Evolutionary conservation across 2,113 vertebrate genomes (phyloP).

Genomic region (Gnathonemus echidnorhynchus): DNA sequence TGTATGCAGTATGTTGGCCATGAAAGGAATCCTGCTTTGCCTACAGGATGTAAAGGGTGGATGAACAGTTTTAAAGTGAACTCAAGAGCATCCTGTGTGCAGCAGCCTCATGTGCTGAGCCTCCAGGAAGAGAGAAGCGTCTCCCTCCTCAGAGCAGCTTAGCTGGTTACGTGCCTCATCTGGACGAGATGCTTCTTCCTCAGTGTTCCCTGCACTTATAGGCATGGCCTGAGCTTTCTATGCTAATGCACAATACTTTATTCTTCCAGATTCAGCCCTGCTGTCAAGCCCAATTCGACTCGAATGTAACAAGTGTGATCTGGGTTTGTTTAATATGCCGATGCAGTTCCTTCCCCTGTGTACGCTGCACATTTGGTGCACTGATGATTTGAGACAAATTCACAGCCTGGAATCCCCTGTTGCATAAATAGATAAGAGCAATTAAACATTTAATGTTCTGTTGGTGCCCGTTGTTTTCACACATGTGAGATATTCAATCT

Average conservation of each 20-base stretch:
- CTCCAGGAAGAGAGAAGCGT: not conserved
- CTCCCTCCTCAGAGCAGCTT: not conserved
- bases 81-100: not conserved
- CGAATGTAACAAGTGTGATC: slow-evolving; percentile 25
- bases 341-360: not conserved
- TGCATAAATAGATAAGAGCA: not conserved
- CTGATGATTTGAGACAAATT: not conserved
- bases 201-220: not conserved
- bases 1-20: not conserved
- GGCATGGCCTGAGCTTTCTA: slow-evolving; percentile 24
- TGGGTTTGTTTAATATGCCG: slow-evolving; percentile 18
- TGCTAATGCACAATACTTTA: slow-evolving; percentile 32
- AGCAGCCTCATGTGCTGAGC: not conserved
- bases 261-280: slow-evolving; percentile 24
- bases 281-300: slow-evolving; percentile 25
- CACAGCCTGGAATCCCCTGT: not conserved
- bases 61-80: not conserved
- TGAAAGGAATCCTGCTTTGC: not conserved
- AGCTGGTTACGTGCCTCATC: not conserved
- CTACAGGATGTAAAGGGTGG: not conserved
- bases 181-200: not conserved
- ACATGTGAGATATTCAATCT: not conserved
- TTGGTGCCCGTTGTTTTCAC: not conserved
- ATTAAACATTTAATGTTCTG: not conserved
- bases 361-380: not conserved